Conservation (phyloP, 2,113 vertebrate species). For the Corynorhinus townsendii region DNA sequence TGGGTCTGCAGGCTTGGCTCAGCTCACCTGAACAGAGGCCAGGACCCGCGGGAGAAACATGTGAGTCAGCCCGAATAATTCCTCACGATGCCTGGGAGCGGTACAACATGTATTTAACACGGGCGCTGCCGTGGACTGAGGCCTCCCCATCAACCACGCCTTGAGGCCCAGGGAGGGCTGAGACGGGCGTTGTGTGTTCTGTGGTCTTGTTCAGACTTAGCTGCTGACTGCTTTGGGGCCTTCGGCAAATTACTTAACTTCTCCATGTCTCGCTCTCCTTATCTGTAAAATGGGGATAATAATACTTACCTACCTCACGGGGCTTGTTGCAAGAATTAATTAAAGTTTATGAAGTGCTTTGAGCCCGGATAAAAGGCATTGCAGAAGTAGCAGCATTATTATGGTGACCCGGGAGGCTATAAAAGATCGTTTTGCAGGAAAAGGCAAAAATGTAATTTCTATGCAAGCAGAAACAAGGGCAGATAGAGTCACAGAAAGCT, state of each 20-base stretch:
- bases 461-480: constrained; percentile 75
- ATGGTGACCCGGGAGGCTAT: constrained; percentile 62
- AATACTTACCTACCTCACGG: constrained; percentile 65
- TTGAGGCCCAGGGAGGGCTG: neutral
- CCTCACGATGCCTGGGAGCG: neutral
- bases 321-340: constrained; percentile 77
- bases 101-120: neutral
- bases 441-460: constrained; percentile 73
- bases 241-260: constrained; percentile 60
- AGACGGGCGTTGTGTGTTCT: neutral
- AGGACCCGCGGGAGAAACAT: constrained; percentile 65
- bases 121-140: neutral
- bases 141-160: neutral
- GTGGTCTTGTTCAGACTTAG: constrained; percentile 63
- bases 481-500: constrained; percentile 68
- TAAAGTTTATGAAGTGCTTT: constrained; percentile 73
- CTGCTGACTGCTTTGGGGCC: constrained; percentile 62
- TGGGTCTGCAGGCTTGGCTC: constrained; percentile 66
- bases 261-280: constrained; percentile 59
- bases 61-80: constrained; percentile 74
- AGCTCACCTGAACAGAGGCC: constrained; percentile 66
- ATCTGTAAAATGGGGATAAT: constrained; percentile 74
- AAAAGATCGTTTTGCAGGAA: constrained; percentile 75
- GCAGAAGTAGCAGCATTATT: constrained; percentile 64
- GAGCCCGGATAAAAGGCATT: constrained; percentile 68